Evolutionary conservation across 1,140 invertebrate species (phyloP).

Genomic region (Sesamia nonagrioides): DNA sequence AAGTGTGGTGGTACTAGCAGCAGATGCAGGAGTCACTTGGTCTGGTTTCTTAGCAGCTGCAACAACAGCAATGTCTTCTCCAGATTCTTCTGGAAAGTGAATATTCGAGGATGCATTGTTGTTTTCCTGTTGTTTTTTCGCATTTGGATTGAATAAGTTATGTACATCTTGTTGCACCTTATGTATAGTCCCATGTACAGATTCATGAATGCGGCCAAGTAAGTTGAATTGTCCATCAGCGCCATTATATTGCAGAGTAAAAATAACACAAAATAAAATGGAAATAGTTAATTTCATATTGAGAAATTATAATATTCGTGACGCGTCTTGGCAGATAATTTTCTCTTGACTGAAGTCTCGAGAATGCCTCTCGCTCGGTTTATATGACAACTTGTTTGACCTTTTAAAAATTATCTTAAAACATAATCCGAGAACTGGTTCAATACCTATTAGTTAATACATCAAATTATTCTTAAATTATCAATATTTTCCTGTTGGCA

Average conservation of each 20-base stretch:
- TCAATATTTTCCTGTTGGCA: constrained; percentile 7
- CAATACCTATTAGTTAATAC: constrained; percentile 19
- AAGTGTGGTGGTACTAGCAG: not conserved
- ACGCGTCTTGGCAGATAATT: constrained; percentile 49
- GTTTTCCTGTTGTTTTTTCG: not conserved
- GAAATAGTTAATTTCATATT: constrained; percentile 60
- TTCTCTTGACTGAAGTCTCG: constrained; percentile 55
- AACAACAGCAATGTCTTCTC: not conserved
- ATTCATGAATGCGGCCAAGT: too few relatives aligned
- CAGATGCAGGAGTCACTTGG: constrained; percentile 1
- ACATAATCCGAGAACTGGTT: constrained; percentile 55
- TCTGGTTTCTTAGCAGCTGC: not conserved
- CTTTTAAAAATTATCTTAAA: constrained; percentile 52
- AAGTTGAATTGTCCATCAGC: not conserved
- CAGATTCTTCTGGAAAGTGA: not conserved
- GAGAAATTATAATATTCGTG: constrained; percentile 33
- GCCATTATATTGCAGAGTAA: constrained; percentile 13
- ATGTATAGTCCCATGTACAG: not conserved
- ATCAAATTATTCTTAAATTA: not conserved
- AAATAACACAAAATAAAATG: constrained; percentile 51
- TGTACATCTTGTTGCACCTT: not conserved
- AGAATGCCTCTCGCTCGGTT: constrained; percentile 39
- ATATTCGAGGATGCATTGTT: constrained; percentile 11
- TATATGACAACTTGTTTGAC: constrained; percentile 55
- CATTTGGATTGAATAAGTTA: not conserved